Base-by-base conservation (phyloP, 2,797 vertebrate genomes). In the Hozukius guyotensis region DNA sequence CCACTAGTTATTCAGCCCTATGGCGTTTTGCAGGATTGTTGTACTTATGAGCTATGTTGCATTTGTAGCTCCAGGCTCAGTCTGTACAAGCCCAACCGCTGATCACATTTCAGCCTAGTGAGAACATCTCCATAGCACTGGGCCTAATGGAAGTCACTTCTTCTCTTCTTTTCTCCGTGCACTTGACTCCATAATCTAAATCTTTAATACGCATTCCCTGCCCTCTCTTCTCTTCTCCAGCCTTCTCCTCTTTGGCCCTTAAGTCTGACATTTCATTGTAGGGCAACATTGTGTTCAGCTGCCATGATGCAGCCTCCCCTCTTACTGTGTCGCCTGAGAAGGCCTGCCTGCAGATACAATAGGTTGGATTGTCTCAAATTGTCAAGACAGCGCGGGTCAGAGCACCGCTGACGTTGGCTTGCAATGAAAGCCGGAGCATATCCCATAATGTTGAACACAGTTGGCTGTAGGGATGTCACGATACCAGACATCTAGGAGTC, bases 21-120 rank as follows among this genome's bases (percentile, higher is more conserved):
- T 22, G 18, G 74, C 18, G 36, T 85, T 57, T 76, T 75, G 5
- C 42, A 12, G 34, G 46, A 52, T 64, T 72, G 67, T 74, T 71
- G 22, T 70, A 60, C 49, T 85, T 74, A 55, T 65, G 53, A 76
- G 64, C 76, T 61, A 29, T 67, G 32, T 81, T 73, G 55, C 69
- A 24, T 85, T 84, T 66, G 49, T 67, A 73, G 78, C 80, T 82
- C 36, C 4, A 60, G 24, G 82, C 72, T 87, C 59, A 55, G 81
- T 83, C 76, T 67, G 68, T 75, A 77, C 70, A 72, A 56, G 72
- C 68, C 70, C 46, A 53, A 89, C 56, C 42, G 22, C 84, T 78
- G 93, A 93, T 96, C 93, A 88, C 31, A 80, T 95, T 95, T 93
- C 93, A 93, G 56, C 69, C 68, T 53, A 80, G 81, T 87, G 82